Conservation (phyloP, 2,797 vertebrate genomes). For the Avahi laniger region DNA sequence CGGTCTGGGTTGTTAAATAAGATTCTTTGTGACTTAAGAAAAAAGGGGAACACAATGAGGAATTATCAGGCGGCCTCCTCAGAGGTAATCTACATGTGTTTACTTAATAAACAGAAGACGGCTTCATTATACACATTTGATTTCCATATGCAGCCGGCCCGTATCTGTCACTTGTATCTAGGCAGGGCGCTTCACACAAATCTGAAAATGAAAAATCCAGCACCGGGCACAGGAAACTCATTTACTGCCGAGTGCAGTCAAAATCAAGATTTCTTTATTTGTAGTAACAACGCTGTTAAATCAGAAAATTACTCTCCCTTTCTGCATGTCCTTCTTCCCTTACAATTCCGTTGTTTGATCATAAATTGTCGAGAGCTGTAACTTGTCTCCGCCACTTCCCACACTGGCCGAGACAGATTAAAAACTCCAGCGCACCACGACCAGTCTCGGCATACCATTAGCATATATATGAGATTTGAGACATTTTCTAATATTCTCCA, state of each 20-base stretch:
- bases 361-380: slow-evolving; percentile 96
- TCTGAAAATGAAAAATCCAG: slow-evolving; percentile 92
- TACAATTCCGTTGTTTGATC: slow-evolving; percentile 96
- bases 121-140: slow-evolving; percentile 90
- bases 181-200: slow-evolving; percentile 88
- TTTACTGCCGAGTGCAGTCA: slow-evolving; percentile 90
- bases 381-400: slow-evolving; percentile 98
- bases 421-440: slow-evolving; percentile 94
- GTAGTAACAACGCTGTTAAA: slow-evolving; percentile 92
- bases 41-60: slow-evolving; percentile 83
- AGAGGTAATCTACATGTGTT: slow-evolving; percentile 88
- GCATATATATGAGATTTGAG: slow-evolving; percentile 99
- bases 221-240: slow-evolving; percentile 88
- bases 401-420: slow-evolving; percentile 98
- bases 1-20: slow-evolving; percentile 84
- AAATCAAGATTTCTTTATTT: slow-evolving; percentile 91
- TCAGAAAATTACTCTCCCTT: slow-evolving; percentile 91
- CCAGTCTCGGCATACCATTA: slow-evolving; percentile 98
- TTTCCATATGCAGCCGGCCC: slow-evolving; percentile 86
- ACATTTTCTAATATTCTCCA: slow-evolving; percentile 99
- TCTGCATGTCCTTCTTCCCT: slow-evolving; percentile 88
- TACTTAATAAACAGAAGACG: slow-evolving; percentile 91
- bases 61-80: slow-evolving; percentile 86
- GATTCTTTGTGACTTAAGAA: slow-evolving; percentile 87
- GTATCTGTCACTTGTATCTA: slow-evolving; percentile 90